phyloP scores from a whole-genome alignment of 2,113 vertebrate species.

The Lucifuga dentata region DNA sequence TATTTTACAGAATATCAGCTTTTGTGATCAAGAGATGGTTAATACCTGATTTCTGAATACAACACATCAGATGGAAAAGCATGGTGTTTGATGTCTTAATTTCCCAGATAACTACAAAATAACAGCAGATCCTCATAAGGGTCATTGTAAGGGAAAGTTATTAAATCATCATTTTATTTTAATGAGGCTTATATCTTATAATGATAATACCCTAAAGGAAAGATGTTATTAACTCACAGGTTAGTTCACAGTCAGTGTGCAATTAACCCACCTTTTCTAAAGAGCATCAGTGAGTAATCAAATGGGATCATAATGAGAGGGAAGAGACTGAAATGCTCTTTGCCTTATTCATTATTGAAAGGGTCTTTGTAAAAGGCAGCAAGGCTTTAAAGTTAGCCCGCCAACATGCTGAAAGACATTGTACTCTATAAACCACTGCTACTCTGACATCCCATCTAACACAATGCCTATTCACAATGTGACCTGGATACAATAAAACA shows the following conservation, averaged over 20 bases:
- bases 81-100: conserved; percentile 44
- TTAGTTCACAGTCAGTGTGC: conserved; percentile 70
- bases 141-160: conserved; percentile 72
- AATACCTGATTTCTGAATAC: conserved; percentile 5
- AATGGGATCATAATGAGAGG: conserved; percentile 65
- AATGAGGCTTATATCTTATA: conserved; percentile 77
- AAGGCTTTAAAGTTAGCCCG: conserved; percentile 48
- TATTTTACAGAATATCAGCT: neutral
- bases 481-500: conserved; percentile 41
- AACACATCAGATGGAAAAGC: conserved; percentile 2
- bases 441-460: conserved; percentile 39
- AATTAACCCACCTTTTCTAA: conserved; percentile 77
- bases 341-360: conserved; percentile 65
- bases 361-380: conserved; percentile 62
- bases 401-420: conserved; percentile 63
- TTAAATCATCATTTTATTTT: conserved; percentile 81
- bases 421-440: conserved; percentile 46
- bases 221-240: conserved; percentile 80
- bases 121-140: conserved; percentile 54
- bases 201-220: conserved; percentile 76
- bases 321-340: conserved; percentile 52
- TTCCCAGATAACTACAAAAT: conserved; percentile 54
- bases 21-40: neutral
- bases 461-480: conserved; percentile 26
- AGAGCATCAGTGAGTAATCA: conserved; percentile 57